Conservation (phyloP, 92 coral and sea anemone genomes). For the Umimayanthus chanpuru region DNA sequence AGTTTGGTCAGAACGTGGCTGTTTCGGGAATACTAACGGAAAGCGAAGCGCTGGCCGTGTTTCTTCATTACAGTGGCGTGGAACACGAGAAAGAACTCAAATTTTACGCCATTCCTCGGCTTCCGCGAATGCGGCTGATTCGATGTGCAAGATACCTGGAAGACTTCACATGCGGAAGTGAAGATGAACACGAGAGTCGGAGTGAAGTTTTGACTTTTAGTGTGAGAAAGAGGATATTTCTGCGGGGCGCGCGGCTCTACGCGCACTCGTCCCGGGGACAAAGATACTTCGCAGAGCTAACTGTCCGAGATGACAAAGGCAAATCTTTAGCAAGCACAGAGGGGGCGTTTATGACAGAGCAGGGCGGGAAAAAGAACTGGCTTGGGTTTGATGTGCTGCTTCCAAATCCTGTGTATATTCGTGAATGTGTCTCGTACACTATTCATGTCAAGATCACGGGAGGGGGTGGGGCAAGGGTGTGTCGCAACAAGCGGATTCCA, state of each 20-base stretch:
- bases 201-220: slow-evolving; percentile 25
- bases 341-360: slow-evolving; percentile 21
- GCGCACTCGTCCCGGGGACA: slow-evolving; percentile 27
- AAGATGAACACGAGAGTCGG: slow-evolving; percentile 11
- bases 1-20: slow-evolving; percentile 58
- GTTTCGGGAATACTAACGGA: slow-evolving; percentile 62
- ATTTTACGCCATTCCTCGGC: slow-evolving; percentile 31
- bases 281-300: slow-evolving; percentile 18
- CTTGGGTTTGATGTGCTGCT: slow-evolving; percentile 62
- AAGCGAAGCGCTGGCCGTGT: slow-evolving; percentile 51
- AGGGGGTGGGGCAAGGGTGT: slow-evolving; percentile 5
- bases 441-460: slow-evolving; percentile 25
- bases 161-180: slow-evolving; percentile 43
- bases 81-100: slow-evolving; percentile 29
- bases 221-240: slow-evolving; percentile 36
- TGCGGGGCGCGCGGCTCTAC: slow-evolving; percentile 26
- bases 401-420: slow-evolving; percentile 37
- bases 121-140: slow-evolving; percentile 38
- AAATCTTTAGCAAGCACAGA: slow-evolving; percentile 31
- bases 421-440: slow-evolving; percentile 4
- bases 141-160: slow-evolving; percentile 41
- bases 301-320: slow-evolving; percentile 28
- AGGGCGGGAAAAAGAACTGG: slow-evolving; percentile 47
- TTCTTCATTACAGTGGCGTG: slow-evolving; percentile 37
- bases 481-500: slow-evolving; percentile 40